Base-by-base conservation (phyloP, 2,113 vertebrate species). In the Nibea coibor region DNA sequence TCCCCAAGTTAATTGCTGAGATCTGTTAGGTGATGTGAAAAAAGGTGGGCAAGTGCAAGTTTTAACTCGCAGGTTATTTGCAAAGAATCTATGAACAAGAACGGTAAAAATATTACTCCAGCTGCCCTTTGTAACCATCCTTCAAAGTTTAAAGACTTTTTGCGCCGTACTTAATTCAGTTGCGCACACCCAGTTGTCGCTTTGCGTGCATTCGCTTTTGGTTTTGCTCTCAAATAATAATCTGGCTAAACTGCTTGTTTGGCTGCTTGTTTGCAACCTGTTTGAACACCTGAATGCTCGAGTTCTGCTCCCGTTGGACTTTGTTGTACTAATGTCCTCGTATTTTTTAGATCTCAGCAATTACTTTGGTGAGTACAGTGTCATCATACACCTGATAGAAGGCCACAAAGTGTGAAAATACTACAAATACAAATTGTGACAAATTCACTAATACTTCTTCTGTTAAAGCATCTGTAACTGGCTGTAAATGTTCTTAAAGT, bases 391-490 rank as follows among this genome's bases (percentile, higher is more conserved):
- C 50, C 31, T 31, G 61, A 54, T 17, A 28, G n/a, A 67, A 64
- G 8, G 3, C 9, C 11, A 0, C 12, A 54, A 72, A 31, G 4
- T 28, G 20, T 54, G 3, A 35, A 80, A 51, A 15, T 45, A 75
- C 71, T 45, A 75, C 71, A 22, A 14, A 7, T 39, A 39, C 35
- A 17, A 14, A 59, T 39, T 17, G 56, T 20, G n/a, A 50, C 26
- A 26, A 66, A 54, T 19, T 4, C 35, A 48, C 83, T 50, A 16
- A 68, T 47, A 50, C 57, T 12, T 22, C n/a, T 48, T 26, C 62
- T 82, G 51, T 73, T 82, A 43, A 70, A 81, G 66, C 17, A 57
- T 67, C 22, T 77, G 73, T 50, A 70, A 11, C 2, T 10, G 47
- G 6, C 51, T 45, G 62, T 89, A 68, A 15, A 43, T n/a, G 47